phyloP scores from a whole-genome alignment of 1,140 invertebrate species.

The Episyrphus balteatus region DNA sequence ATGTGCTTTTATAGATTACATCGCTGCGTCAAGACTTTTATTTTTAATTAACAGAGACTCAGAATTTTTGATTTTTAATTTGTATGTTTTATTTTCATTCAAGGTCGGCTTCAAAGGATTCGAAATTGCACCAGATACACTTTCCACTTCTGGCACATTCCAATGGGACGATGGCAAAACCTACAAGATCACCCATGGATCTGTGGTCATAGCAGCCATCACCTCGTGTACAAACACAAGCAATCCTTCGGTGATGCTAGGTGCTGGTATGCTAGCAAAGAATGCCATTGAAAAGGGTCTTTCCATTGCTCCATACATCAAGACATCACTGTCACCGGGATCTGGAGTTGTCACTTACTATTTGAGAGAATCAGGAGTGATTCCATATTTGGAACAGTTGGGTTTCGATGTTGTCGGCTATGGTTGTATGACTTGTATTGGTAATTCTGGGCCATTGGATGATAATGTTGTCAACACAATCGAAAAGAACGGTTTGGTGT shows the following conservation, averaged over 20 bases:
- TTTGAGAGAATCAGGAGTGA: slow-evolving; percentile 70
- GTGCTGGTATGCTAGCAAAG: slow-evolving; percentile 84
- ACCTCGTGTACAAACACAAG: slow-evolving; percentile 97
- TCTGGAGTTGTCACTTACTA: slow-evolving; percentile 98
- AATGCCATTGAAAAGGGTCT: slow-evolving; percentile 90
- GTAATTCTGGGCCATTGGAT: slow-evolving; percentile 89
- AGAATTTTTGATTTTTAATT: no score
- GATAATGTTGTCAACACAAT: slow-evolving; percentile 86
- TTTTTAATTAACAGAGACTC: no score
- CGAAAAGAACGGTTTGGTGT: slow-evolving; percentile 89
- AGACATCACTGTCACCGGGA: slow-evolving; percentile 92
- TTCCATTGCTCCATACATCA: slow-evolving; percentile 82
- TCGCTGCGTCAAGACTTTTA: no score
- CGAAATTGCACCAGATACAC: slow-evolving; percentile 60
- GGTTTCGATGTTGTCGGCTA: slow-evolving; percentile 95
- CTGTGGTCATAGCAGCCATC: slow-evolving; percentile 94
- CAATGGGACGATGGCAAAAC: slow-evolving; percentile 71
- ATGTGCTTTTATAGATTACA: no score
- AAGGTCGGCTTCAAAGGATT: slow-evolving; percentile 93
- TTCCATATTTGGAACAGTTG: slow-evolving; percentile 72
- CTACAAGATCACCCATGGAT: slow-evolving; percentile 81
- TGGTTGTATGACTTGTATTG: slow-evolving; percentile 98
- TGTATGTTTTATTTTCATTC: no score
- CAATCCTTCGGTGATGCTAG: slow-evolving; percentile 96
- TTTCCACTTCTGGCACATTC: slow-evolving; percentile 57